phyloP scores from a whole-genome alignment of 64 coral and sea anemone species.

The Montipora capricornis region DNA sequence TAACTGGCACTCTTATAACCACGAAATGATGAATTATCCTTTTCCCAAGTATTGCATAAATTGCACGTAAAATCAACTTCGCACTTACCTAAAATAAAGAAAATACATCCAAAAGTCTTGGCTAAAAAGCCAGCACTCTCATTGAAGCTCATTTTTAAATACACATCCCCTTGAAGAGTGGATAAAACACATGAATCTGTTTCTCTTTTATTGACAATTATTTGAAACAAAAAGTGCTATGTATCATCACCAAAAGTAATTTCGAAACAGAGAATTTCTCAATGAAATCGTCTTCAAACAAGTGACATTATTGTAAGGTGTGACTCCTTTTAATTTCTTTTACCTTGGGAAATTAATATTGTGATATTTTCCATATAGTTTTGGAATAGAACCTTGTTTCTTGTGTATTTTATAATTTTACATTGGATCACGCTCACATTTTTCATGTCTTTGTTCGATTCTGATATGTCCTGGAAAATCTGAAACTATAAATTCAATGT shows the following conservation, averaged over 20 bases:
- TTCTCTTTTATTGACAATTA: background rate
- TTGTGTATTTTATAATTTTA: too few relatives aligned
- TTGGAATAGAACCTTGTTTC: too few relatives aligned
- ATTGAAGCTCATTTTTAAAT: background rate
- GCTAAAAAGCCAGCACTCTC: background rate
- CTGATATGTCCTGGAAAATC: background rate
- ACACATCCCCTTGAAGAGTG: background rate
- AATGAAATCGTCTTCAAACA: too few relatives aligned
- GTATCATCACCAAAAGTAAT: background rate
- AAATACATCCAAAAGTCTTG: background rate
- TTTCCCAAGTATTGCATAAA: background rate
- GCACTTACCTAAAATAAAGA: slow-evolving; percentile 26
- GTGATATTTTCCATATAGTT: too few relatives aligned
- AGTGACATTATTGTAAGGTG: too few relatives aligned
- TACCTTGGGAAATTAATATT: too few relatives aligned
- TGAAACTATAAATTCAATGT: background rate
- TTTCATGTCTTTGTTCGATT: too few relatives aligned
- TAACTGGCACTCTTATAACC: too few relatives aligned
- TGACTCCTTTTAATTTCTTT: too few relatives aligned
- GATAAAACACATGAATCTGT: background rate
- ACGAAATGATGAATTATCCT: background rate
- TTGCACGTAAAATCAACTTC: background rate
- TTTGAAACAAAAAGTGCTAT: background rate
- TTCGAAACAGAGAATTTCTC: too few relatives aligned
- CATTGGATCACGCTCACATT: too few relatives aligned